Evolutionary conservation across 92 coral and sea anemone genomes (phyloP), one percentile per base, ranked within the genome.

Genomic region (Muricea muricata): DNA sequence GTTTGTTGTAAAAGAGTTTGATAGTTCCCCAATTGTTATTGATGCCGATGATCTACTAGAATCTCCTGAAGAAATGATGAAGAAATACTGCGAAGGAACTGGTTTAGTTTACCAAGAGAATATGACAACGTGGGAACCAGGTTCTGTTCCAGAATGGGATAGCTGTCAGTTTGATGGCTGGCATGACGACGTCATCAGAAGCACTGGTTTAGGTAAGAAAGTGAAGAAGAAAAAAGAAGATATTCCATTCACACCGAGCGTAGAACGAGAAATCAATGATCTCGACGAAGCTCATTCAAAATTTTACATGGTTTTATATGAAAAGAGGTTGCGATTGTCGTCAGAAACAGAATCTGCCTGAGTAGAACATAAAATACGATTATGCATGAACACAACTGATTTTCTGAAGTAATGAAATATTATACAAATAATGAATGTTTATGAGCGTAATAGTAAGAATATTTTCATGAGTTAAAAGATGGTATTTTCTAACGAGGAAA

Each of bases 31-130:
- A 24, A 83, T 93, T 0, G 91, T 95, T n/a, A 93, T 95, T 9
- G 98, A 95, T 54, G 98, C 97, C 33, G 98, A 95, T 40, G 98
- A 95, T 87, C 89, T 95, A 13, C 83, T 95, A 33, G 95, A 88
- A 68, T 87, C 67, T 9, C 98, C 98, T 35, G 86, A 86, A 46
- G 93, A 90, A 78, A 87, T 90, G 29, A 87, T 95, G 90, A 82
- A 86, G 82, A 91, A 94, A 54, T 95, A 95, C 75, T 95, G 98
- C 54, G 90, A 95, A 48, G 98, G 95, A 45, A 87, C 89, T 23
- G 97, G 96, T 4, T 68, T 95, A 54, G 58, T 82, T 23, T 93
- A 93, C 65, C 90, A 95, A 71, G 86, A 93, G 55, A 89, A 91
- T 67, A 95, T 95, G 98, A 91, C 97, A 8, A 83, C 91, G 0